phyloP scores from a whole-genome alignment of 2,113 vertebrate genomes.

The Daboia siamensis region DNA sequence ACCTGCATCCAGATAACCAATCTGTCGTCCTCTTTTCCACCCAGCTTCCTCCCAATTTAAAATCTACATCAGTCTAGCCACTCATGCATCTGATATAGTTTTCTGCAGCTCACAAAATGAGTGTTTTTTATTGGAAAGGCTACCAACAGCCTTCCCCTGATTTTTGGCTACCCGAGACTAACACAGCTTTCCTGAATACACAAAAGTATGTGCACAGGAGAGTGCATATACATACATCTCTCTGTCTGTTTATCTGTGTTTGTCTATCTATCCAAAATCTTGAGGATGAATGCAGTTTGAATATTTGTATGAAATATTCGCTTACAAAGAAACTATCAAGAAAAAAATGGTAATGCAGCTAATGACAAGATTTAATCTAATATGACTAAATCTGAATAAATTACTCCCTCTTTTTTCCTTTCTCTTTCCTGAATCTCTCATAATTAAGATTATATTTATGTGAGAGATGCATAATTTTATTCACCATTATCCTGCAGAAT shows the following conservation, averaged over 20 bases:
- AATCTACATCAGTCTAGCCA: neutral
- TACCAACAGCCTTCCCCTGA: neutral
- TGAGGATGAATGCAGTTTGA: neutral
- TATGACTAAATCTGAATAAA: neutral
- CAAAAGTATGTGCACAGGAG: neutral
- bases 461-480: neutral
- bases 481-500: neutral
- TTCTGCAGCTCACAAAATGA: neutral
- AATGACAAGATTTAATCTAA: neutral
- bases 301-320: neutral
- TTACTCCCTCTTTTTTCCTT: neutral
- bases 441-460: neutral
- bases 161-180: neutral
- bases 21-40: neutral
- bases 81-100: neutral
- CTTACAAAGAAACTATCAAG: neutral
- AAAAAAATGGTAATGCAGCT: neutral
- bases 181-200: neutral
- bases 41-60: neutral
- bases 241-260: neutral
- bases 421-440: neutral
- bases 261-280: neutral
- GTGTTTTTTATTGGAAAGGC: neutral
- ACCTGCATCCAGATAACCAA: neutral
- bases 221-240: neutral